Conservation (phyloP, 2,888 invertebrate species). For the Netelia virgata region DNA sequence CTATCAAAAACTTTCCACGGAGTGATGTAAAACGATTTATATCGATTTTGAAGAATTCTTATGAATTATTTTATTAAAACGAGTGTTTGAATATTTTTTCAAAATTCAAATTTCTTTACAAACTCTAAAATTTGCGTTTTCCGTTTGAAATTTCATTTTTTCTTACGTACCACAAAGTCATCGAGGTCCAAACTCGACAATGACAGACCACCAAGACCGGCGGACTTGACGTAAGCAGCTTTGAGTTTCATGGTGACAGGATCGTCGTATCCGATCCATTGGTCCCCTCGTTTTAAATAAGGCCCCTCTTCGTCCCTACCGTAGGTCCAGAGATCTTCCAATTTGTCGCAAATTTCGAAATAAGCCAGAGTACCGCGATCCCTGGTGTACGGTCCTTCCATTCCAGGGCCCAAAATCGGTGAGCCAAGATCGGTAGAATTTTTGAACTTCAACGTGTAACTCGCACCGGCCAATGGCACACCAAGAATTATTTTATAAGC, state of each 20-base stretch:
- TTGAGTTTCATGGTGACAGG: slow-evolving; percentile 84
- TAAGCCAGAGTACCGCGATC: slow-evolving; percentile 89
- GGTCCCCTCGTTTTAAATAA: slow-evolving; percentile 89
- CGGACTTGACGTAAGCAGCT: slow-evolving; percentile 88
- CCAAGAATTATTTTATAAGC: slow-evolving; percentile 90
- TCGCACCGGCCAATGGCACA: slow-evolving; percentile 90
- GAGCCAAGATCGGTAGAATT: slow-evolving; percentile 87
- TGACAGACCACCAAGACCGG: slow-evolving; percentile 90
- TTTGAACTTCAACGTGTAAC: slow-evolving; percentile 88
- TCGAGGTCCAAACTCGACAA: slow-evolving; percentile 91
- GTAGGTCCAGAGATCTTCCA: slow-evolving; percentile 86
- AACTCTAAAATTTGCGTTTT: too few relatives aligned
- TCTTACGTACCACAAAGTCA: slow-evolving; percentile 87
- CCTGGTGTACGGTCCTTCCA: slow-evolving; percentile 89
- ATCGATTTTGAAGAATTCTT: neutral
- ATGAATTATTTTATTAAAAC: neutral
- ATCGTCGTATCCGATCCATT: slow-evolving; percentile 94
- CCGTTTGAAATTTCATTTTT: neutral
- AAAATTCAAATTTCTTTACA: slow-evolving; percentile 2
- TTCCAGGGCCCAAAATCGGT: slow-evolving; percentile 87
- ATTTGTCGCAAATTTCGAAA: slow-evolving; percentile 89
- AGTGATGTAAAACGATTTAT: too few relatives aligned
- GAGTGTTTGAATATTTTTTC: slow-evolving; percentile 1
- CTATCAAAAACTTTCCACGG: too few relatives aligned
- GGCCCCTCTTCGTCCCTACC: slow-evolving; percentile 88